Percentiles rank a stretch among this genome's conserved stretches.
phyloP scores from a whole-genome alignment of 2,113 vertebrate species.

The Lycaon pictus region DNA sequence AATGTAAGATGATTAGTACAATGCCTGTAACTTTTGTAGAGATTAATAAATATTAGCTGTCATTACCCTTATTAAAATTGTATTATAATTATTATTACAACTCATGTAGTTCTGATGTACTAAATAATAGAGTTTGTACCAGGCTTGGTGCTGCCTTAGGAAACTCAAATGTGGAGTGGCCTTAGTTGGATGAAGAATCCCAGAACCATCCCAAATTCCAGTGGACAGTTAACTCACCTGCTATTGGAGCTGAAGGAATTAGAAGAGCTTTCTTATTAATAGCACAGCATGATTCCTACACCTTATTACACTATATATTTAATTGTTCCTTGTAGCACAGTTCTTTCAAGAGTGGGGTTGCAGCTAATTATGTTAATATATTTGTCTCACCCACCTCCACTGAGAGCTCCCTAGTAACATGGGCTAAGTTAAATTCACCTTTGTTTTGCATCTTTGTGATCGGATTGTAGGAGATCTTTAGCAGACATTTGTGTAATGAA shows the following conservation, averaged over 20 bases:
- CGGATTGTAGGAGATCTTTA: background rate
- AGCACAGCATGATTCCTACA: conserved; percentile 12
- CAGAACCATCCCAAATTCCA: background rate
- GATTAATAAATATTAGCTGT: background rate
- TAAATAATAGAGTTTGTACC: background rate
- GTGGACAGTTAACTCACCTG: background rate
- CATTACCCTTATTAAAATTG: background rate
- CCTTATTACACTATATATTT: conserved; percentile 37
- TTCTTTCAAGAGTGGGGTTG: background rate
- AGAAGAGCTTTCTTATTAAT: conserved; percentile 58
- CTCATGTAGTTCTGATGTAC: background rate
- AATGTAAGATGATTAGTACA: background rate
- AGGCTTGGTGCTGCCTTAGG: background rate
- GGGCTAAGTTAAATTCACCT: background rate
- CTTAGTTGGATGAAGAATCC: background rate
- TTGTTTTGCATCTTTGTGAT: background rate
- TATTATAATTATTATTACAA: background rate
- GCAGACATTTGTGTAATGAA: conserved; percentile 35
- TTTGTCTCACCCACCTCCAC: background rate
- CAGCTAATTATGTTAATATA: conserved; percentile 72
- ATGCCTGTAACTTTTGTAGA: background rate
- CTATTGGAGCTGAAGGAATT: conserved; percentile 12
- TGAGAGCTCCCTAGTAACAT: conserved; percentile 26
- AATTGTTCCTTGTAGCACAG: conserved; percentile 54
- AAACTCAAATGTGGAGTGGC: background rate